Percentiles rank a stretch among this genome's conserved stretches.
Evolutionary conservation across 1,140 invertebrate species (phyloP).

Genomic region (Drosophila truncata): DNA sequence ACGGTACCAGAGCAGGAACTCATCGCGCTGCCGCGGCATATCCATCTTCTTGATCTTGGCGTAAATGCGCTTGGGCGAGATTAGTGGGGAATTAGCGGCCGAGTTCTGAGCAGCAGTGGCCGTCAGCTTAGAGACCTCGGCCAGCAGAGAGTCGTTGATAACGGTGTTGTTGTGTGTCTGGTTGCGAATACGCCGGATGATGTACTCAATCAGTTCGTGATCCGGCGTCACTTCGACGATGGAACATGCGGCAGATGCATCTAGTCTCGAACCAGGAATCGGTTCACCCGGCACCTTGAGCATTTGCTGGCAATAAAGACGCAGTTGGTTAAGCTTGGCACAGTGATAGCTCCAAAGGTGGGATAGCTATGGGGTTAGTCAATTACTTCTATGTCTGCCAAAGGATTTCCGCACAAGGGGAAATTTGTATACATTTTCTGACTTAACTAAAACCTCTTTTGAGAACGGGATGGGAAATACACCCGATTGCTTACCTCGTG

Average conservation of each 20-base stretch:
- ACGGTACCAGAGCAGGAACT: slow-evolving; percentile 76
- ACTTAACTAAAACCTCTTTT: too few relatives aligned
- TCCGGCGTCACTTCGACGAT: slow-evolving; percentile 60
- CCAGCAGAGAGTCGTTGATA: slow-evolving; percentile 78
- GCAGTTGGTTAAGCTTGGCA: slow-evolving; percentile 21
- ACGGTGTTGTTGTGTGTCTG: slow-evolving; percentile 79
- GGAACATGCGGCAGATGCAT: slow-evolving; percentile 2
- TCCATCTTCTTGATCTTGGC: slow-evolving; percentile 81
- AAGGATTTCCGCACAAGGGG: neutral
- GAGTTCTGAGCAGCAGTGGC: slow-evolving; percentile 80
- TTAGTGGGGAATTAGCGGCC: slow-evolving; percentile 54
- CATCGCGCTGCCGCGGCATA: slow-evolving; percentile 74
- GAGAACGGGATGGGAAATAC: neutral
- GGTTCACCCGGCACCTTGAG: slow-evolving; percentile 41
- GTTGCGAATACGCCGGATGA: slow-evolving; percentile 78
- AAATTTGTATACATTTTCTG: neutral
- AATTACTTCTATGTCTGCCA: neutral
- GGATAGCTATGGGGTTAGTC: slow-evolving; percentile 10
- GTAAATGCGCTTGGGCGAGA: slow-evolving; percentile 82
- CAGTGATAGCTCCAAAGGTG: slow-evolving; percentile 1
- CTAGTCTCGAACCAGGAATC: neutral
- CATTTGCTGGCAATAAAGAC: slow-evolving; percentile 47
- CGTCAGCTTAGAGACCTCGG: slow-evolving; percentile 77
- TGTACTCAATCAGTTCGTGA: slow-evolving; percentile 79
- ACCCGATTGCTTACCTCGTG: slow-evolving; percentile 52